A percentile compares a stretch with the other conserved stretches of the same genome.
Conservation (phyloP, 2,888 invertebrate species). For the Drosophila subquinaria region DNA sequence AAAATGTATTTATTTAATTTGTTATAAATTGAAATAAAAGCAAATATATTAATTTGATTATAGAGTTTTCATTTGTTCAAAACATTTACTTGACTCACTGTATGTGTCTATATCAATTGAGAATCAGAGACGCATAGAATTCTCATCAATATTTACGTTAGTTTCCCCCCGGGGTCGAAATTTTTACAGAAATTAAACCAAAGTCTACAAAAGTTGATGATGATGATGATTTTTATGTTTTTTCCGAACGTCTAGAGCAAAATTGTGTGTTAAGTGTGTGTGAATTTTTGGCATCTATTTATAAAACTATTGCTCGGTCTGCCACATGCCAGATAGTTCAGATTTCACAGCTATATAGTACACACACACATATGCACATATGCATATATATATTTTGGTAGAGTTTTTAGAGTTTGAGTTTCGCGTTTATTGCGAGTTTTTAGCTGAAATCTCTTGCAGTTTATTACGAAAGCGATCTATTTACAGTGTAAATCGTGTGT, state of each 20-base stretch:
- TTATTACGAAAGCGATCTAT: constrained; percentile 69
- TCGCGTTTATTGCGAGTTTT: constrained; percentile 35
- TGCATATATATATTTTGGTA: background rate
- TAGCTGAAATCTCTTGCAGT: background rate
- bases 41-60: no score
- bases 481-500: constrained; percentile 27
- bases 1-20: background rate
- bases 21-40: no score
- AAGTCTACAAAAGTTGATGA: constrained; percentile 3
- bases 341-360: constrained; percentile 49
- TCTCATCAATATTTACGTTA: constrained; percentile 57
- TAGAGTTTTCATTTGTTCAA: background rate
- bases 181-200: constrained; percentile 35
- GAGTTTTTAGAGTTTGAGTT: constrained; percentile 36
- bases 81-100: background rate
- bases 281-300: constrained; percentile 63
- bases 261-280: constrained; percentile 44
- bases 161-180: constrained; percentile 21
- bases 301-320: constrained; percentile 67
- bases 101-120: constrained; percentile 22
- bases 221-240: constrained; percentile 39
- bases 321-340: constrained; percentile 52
- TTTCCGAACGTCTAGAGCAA: background rate
- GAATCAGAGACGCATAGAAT: constrained; percentile 25
- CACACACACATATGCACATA: background rate